Conservation (phyloP, 2,797 vertebrate species). For the Neosilurus hyrtlii region DNA sequence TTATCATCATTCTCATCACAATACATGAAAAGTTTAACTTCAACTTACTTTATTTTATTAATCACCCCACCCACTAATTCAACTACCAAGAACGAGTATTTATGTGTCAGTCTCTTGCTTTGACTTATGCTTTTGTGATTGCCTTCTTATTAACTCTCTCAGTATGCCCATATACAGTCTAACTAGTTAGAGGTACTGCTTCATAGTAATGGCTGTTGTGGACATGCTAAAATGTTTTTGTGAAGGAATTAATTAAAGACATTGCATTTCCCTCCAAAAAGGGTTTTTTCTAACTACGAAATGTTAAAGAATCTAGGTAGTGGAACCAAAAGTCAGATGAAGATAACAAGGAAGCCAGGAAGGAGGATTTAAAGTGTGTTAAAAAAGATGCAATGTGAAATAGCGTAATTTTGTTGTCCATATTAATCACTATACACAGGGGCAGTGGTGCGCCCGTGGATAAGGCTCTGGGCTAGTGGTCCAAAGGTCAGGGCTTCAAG, state of each 20-base stretch:
- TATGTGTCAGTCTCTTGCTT: not conserved
- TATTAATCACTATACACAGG: too few species aligned
- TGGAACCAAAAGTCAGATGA: constrained; percentile 48
- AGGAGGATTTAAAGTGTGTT: constrained; percentile 20
- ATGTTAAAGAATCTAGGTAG: constrained; percentile 42
- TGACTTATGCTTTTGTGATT: not conserved
- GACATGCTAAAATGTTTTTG: not conserved
- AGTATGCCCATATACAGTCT: not conserved
- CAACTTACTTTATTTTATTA: not conserved
- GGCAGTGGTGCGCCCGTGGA: too few species aligned
- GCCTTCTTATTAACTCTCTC: not conserved
- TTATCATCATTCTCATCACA: not conserved
- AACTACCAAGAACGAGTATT: not conserved
- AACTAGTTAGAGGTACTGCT: constrained; percentile 53
- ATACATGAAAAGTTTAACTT: not conserved
- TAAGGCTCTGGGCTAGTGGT: too few species aligned
- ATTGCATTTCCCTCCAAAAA: too few species aligned
- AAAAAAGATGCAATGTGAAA: constrained; percentile 50
- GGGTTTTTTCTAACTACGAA: not conserved
- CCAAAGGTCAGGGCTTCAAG: too few species aligned
- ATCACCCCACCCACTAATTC: not conserved
- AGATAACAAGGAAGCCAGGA: constrained; percentile 15
- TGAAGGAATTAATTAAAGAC: too few species aligned
- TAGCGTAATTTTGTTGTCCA: constrained; percentile 29
- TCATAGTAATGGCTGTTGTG: constrained; percentile 66